Conservation (phyloP, 2,113 vertebrate genomes). For the Triplophysa tibetana region DNA sequence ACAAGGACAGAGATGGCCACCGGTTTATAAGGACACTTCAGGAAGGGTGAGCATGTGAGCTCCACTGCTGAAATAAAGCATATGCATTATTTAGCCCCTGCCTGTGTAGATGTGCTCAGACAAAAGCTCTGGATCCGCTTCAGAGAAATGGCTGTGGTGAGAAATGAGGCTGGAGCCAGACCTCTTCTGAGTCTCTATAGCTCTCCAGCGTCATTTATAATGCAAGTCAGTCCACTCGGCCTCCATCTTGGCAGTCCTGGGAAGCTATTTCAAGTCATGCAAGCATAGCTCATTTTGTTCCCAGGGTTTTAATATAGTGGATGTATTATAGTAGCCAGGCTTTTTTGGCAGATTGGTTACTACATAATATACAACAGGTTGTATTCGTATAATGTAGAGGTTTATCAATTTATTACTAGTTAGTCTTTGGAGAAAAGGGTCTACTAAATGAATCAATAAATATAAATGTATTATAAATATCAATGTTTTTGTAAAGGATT, state of each 20-base stretch:
- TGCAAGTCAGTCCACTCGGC: not conserved
- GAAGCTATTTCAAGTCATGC: not conserved
- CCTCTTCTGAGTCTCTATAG: not conserved
- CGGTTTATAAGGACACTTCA: constrained; percentile 64
- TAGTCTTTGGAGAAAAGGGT: no score
- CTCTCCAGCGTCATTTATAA: not conserved
- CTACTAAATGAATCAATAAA: no score
- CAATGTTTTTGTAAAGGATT: no score
- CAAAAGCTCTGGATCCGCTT: constrained; percentile 58
- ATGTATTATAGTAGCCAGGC: no score
- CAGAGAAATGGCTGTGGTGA: constrained; percentile 59
- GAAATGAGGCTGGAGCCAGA: constrained; percentile 2
- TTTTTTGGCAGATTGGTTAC: no score
- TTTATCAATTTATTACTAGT: no score
- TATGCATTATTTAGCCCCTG: constrained; percentile 77
- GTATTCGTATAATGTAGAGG: no score
- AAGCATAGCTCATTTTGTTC: not conserved
- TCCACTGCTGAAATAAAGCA: constrained; percentile 58
- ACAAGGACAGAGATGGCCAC: constrained; percentile 32
- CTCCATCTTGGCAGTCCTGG: not conserved
- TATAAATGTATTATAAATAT: no score
- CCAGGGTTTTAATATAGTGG: not conserved
- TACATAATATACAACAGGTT: no score
- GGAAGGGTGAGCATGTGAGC: constrained; percentile 51
- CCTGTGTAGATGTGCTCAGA: constrained; percentile 58